phyloP scores from a whole-genome alignment of 2,888 invertebrate genomes.

The Harpagoxenus sublaevis region DNA sequence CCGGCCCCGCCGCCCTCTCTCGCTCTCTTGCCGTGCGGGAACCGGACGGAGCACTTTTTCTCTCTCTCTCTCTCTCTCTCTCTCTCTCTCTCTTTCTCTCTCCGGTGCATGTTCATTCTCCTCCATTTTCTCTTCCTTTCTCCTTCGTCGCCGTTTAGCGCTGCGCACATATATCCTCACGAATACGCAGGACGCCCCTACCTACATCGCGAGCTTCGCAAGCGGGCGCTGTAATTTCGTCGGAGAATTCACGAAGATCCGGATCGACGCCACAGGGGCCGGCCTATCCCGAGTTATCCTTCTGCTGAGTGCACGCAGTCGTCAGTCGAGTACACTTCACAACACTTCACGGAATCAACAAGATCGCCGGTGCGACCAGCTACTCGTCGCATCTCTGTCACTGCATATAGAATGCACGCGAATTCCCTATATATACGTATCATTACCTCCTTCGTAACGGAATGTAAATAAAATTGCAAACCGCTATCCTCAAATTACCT shows the following conservation, averaged over 20 bases:
- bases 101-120: not conserved
- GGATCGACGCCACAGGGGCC: constrained; percentile 75
- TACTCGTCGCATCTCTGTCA: not conserved
- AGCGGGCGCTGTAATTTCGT: constrained; percentile 78
- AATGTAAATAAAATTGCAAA: not conserved
- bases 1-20: constrained; percentile 63
- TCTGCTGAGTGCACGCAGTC: constrained; percentile 7
- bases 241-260: constrained; percentile 80
- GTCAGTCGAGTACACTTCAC: not conserved
- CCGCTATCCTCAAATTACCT: not conserved
- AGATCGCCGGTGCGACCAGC: not conserved
- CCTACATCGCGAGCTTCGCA: constrained; percentile 70
- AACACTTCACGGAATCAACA: constrained; percentile 15
- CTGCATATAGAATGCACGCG: not conserved
- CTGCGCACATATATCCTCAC: constrained; percentile 25
- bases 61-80: constrained; percentile 21
- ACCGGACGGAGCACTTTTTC: constrained; percentile 45
- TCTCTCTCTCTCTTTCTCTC: constrained; percentile 11
- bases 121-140: not conserved
- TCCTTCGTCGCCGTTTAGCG: constrained; percentile 34
- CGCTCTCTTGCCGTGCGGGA: constrained; percentile 47
- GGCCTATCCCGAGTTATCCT: constrained; percentile 19
- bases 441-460: not conserved
- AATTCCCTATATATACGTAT: not conserved
- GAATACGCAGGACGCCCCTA: not conserved